Percentiles rank a stretch among this genome's conserved stretches.
Conservation (phyloP, 2,888 invertebrate genomes). For the Cephus rjabovi region DNA sequence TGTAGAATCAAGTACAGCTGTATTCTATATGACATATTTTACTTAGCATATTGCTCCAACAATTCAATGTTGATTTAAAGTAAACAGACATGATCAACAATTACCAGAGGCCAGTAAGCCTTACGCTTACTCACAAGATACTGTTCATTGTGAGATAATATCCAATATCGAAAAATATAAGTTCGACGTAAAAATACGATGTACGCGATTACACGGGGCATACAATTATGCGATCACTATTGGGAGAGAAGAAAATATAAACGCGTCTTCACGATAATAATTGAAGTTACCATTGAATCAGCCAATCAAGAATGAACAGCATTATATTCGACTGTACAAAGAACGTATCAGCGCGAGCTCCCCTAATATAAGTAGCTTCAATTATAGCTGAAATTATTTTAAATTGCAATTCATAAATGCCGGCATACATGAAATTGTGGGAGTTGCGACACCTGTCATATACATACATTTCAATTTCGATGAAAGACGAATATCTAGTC, state of each 20-base stretch:
- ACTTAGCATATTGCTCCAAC: not conserved
- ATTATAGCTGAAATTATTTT: conserved; percentile 1
- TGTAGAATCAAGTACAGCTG: not conserved
- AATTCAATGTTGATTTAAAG: not conserved
- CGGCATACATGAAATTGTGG: not conserved
- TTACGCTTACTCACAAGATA: not conserved
- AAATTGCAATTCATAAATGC: conserved; percentile 1
- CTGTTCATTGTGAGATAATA: not conserved
- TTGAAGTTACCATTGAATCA: not conserved
- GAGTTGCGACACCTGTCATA: not conserved
- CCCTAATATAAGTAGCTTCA: not conserved
- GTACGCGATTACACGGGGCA: not conserved
- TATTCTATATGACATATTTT: not conserved
- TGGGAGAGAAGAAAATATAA: not conserved
- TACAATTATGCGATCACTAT: not conserved
- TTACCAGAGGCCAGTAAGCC: not conserved
- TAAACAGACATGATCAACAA: not conserved
- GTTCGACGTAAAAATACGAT: not conserved
- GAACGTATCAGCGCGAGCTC: not conserved
- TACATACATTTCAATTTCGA: not conserved
- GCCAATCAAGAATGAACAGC: not conserved
- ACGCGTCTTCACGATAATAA: not conserved
- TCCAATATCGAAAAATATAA: not conserved
- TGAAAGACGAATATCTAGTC: not conserved
- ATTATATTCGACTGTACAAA: not conserved